A percentile compares a stretch with the other conserved stretches of the same genome.
Evolutionary conservation across 2,113 vertebrate genomes (phyloP).

Genomic region (Syrrhaptes paradoxus): DNA sequence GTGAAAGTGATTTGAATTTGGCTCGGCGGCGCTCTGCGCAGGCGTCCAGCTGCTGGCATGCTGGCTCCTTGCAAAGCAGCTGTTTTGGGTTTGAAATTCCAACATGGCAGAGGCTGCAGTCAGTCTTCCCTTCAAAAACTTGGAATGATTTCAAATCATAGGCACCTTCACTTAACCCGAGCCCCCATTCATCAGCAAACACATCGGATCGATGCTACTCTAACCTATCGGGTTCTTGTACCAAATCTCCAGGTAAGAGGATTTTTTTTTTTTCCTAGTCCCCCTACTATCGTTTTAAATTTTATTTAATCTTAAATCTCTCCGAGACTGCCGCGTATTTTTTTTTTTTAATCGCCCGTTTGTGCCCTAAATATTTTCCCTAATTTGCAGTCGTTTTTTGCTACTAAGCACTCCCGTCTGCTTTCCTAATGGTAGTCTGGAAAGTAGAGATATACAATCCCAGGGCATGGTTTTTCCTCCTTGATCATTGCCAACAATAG

Average conservation of each 20-base stretch:
- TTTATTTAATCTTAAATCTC: constrained; percentile 73
- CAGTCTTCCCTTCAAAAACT: constrained; percentile 94
- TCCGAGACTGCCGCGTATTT: constrained; percentile 16
- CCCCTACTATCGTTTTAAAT: constrained; percentile 76
- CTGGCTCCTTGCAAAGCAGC: constrained; percentile 92
- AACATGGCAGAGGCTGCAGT: constrained; percentile 99
- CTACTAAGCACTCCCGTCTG: constrained; percentile 69
- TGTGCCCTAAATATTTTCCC: constrained; percentile 56
- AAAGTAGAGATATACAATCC: constrained; percentile 73
- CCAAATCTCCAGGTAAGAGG: constrained; percentile 91
- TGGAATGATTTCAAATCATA: constrained; percentile 95
- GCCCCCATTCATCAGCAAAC: constrained; percentile 83
- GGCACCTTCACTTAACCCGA: constrained; percentile 87
- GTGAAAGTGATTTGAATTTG: constrained; percentile 93
- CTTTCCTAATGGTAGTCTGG: constrained; percentile 69
- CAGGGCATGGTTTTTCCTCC: constrained; percentile 71
- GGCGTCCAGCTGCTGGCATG: constrained; percentile 89
- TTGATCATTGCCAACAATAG: constrained; percentile 77
- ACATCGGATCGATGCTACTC: constrained; percentile 86
- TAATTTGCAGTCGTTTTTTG: constrained; percentile 56
- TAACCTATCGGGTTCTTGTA: constrained; percentile 83
- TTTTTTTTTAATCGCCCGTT: constrained; percentile 60
- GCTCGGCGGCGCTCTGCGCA: constrained; percentile 85
- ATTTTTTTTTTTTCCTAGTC: constrained; percentile 9
- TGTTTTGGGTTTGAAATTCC: constrained; percentile 99